Evolutionary conservation across 2,113 vertebrate genomes (phyloP).

Genomic region (Prinia subflava): DNA sequence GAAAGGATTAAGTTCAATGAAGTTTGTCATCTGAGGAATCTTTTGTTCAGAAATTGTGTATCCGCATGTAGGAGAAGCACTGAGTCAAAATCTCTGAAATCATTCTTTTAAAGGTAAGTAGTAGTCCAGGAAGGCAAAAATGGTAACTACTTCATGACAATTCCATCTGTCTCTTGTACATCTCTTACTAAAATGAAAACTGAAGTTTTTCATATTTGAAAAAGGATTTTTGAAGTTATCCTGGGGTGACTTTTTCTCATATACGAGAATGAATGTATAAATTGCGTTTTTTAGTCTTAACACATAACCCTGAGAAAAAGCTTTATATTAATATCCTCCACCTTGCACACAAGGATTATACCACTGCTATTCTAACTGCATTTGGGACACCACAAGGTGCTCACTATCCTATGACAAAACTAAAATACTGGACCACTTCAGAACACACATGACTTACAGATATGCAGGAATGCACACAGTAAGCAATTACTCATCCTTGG

Average conservation of each 20-base stretch:
- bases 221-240: background rate
- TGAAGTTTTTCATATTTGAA: background rate
- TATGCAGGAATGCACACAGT: background rate
- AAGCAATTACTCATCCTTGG: background rate
- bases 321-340: background rate
- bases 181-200: background rate
- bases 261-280: background rate
- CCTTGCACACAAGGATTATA: background rate
- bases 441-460: background rate
- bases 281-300: background rate
- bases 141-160: background rate
- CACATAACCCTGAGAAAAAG: background rate
- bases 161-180: background rate
- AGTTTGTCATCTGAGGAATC: background rate
- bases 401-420: background rate
- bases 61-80: background rate
- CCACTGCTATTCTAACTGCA: background rate
- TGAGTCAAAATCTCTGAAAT: background rate
- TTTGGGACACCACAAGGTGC: background rate
- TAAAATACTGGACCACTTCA: background rate
- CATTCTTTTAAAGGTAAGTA: background rate
- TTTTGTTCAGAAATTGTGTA: background rate
- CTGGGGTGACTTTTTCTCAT: too few species aligned
- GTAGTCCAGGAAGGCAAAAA: background rate
- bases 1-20: background rate